Evolutionary conservation across 2,888 invertebrate species (phyloP).

Genomic region (Macropis europaea): DNA sequence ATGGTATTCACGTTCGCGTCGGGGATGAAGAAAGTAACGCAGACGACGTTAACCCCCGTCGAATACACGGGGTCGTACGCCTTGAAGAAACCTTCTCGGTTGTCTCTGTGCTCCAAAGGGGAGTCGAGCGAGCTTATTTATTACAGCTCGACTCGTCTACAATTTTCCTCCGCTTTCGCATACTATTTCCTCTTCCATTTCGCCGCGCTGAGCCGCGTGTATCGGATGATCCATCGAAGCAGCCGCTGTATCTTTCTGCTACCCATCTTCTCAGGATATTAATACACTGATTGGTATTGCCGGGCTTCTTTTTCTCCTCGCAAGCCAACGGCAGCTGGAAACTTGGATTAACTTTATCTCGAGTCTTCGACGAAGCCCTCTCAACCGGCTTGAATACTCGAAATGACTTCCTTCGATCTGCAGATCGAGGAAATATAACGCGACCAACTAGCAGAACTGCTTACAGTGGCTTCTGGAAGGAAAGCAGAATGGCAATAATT

Average conservation of each 20-base stretch:
- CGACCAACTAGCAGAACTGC: background rate
- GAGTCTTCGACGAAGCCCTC: background rate
- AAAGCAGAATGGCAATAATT: background rate
- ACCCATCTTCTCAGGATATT: constrained; percentile 23
- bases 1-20: background rate
- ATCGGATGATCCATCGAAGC: constrained; percentile 11
- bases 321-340: constrained; percentile 1
- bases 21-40: background rate
- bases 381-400: background rate
- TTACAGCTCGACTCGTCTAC: constrained; percentile 11
- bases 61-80: too few relatives aligned
- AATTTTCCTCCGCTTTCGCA: constrained; percentile 17
- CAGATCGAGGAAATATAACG: background rate
- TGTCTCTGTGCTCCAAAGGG: background rate
- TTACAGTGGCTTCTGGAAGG: background rate
- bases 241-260: background rate
- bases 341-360: constrained; percentile 32
- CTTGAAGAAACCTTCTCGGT: background rate
- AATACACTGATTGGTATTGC: constrained; percentile 40
- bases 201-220: background rate
- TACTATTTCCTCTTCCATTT: constrained; percentile 14
- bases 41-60: background rate
- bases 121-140: constrained; percentile 29
- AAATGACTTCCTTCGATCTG: background rate
- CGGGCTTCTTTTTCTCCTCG: constrained; percentile 4